phyloP scores from a whole-genome alignment of 2,797 vertebrate genomes.

The Oreochromis grahami region DNA sequence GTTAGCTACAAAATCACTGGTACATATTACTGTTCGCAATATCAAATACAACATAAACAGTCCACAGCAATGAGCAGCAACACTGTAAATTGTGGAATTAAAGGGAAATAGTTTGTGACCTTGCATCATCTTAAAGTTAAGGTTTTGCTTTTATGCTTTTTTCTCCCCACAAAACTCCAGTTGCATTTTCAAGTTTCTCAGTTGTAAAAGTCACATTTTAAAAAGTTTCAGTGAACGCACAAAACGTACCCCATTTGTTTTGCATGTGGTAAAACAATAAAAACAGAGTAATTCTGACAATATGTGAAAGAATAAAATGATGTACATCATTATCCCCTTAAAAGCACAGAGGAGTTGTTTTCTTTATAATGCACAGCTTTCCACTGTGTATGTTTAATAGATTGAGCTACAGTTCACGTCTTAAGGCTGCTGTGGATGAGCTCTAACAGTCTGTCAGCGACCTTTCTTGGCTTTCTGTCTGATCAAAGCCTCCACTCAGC shows the following conservation, averaged over 20 bases:
- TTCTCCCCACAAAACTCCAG: not conserved
- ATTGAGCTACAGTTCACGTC: conserved; percentile 55
- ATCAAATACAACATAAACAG: not conserved
- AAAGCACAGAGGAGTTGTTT: not conserved
- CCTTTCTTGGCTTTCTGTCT: conserved; percentile 53
- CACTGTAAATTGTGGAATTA: not conserved
- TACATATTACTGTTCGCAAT: not conserved
- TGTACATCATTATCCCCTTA: not conserved
- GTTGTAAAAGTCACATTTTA: not conserved
- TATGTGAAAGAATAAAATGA: not conserved
- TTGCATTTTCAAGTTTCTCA: not conserved
- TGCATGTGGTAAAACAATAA: not conserved
- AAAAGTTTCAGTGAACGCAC: not conserved
- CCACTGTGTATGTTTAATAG: conserved; percentile 43
- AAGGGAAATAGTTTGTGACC: not conserved
- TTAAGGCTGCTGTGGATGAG: conserved; percentile 45
- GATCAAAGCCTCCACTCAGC: conserved; percentile 67
- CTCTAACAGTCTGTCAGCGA: conserved; percentile 53
- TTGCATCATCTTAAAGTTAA: not conserved
- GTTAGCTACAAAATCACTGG: not conserved
- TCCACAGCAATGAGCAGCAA: not conserved
- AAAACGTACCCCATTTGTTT: not conserved
- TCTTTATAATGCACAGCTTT: not conserved
- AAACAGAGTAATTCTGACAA: not conserved
- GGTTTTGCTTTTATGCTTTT: not conserved